phyloP scores from a whole-genome alignment of 2,113 vertebrate species.

The Hepsetus odoe region DNA sequence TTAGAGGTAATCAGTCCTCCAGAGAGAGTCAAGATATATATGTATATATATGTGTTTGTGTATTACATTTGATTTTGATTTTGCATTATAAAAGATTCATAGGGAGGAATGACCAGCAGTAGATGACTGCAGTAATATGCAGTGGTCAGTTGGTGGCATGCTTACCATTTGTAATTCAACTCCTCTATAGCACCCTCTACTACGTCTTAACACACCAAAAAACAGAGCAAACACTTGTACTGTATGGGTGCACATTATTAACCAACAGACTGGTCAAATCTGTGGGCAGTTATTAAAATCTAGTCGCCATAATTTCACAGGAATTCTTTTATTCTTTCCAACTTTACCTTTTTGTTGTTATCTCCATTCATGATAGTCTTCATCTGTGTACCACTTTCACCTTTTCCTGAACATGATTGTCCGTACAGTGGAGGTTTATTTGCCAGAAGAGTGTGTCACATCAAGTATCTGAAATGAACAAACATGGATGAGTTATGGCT shows the following conservation, averaged over 20 bases:
- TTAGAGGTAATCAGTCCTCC: too few relatives aligned
- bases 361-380: neutral
- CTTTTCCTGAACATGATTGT: neutral
- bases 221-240: neutral
- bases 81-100: too few relatives aligned
- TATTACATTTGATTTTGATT: too few relatives aligned
- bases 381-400: neutral
- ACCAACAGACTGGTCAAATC: too few relatives aligned
- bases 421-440: too few relatives aligned
- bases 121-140: neutral
- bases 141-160: slow-evolving; percentile 16
- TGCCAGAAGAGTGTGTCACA: too few relatives aligned
- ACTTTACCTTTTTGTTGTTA: neutral
- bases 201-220: neutral
- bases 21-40: too few relatives aligned
- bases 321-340: neutral
- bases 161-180: neutral
- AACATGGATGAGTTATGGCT: too few relatives aligned
- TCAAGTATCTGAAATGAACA: too few relatives aligned
- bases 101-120: neutral
- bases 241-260: neutral
- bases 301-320: neutral
- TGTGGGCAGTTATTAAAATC: neutral
- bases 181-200: neutral
- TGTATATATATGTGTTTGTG: too few relatives aligned